Base-by-base conservation (phyloP, 2,888 invertebrate genomes). In the Philaethria dido region DNA sequence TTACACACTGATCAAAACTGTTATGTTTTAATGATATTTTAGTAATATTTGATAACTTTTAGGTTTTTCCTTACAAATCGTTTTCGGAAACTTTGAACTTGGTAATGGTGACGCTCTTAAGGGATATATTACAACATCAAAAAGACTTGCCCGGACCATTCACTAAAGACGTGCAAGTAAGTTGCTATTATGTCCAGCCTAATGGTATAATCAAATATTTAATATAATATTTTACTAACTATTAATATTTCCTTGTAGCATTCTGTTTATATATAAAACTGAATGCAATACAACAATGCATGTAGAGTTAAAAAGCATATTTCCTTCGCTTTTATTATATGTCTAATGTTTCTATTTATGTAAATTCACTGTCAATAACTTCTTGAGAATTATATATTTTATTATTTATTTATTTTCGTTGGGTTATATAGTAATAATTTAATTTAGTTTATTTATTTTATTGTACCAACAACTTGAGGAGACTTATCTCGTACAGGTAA, bases 81-180 rank as follows among this genome's bases (percentile, higher is more conserved):
- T 98, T 99, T 82, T 98, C 98, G 69, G 99, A 99, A 88, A 98
- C 98, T 0, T 92, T 99, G 64, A 98, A 98, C 84, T 92, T 99
- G 64, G 98, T 98, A 0, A 95, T 98, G 94, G 97, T 99, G 0
- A 97, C 98, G 0, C 88, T 99, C 62, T 88, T 99, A 69, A 93
- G 98, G 70, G 99, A 99, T 84, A 88, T 99, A 62, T 88, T 99
- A 68, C 97, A 98, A 79, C 96, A 97, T 81, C 98, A 98, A 81
- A 96, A 96, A 84, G 98, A 98, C 86, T 89, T 99, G 68, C 98
- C 98, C 0, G 94, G 95, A 4, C 96, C 97, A 0, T 99, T 99
- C 80, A 98, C 98, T 3, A 96, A 96, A 83, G 98, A 99, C 82
- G 98, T 99, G 3, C 97, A 93, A 86, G 93, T 92, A 78, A 78